phyloP scores from a whole-genome alignment of 2,888 invertebrate genomes.

The Mimumesa dahlbomi region DNA sequence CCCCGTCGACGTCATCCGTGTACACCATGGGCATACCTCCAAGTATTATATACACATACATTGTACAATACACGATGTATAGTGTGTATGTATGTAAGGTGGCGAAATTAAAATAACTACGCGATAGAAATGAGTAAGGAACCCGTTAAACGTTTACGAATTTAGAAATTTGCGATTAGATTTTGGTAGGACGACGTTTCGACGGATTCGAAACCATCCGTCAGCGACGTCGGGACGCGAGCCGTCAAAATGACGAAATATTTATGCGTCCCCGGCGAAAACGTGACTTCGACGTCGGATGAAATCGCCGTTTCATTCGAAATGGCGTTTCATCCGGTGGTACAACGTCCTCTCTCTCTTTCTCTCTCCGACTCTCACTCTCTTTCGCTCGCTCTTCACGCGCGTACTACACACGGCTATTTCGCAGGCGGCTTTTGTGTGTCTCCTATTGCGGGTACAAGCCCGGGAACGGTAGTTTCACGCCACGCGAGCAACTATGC shows the following conservation, averaged over 20 bases:
- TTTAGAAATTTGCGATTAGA: too few relatives aligned
- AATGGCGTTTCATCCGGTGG: not conserved
- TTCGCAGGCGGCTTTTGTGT: constrained; percentile 7
- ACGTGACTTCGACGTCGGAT: not conserved
- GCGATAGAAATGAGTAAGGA: constrained; percentile 53
- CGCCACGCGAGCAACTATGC: constrained; percentile 61
- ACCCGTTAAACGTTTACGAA: too few relatives aligned
- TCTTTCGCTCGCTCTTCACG: too few relatives aligned
- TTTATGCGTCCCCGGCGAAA: too few relatives aligned
- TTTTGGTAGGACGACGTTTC: too few relatives aligned
- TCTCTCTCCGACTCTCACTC: too few relatives aligned
- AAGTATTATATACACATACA: constrained; percentile 42
- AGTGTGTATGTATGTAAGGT: constrained; percentile 12
- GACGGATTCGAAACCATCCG: too few relatives aligned
- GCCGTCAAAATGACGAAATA: constrained; percentile 32
- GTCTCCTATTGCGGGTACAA: constrained; percentile 32
- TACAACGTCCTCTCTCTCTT: too few relatives aligned
- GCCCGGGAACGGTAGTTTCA: constrained; percentile 54
- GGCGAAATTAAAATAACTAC: constrained; percentile 51
- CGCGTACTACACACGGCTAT: not conserved
- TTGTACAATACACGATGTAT: too few relatives aligned
- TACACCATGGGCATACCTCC: constrained; percentile 27
- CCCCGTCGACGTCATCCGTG: constrained; percentile 2
- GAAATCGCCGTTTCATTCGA: not conserved
- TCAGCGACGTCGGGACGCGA: too few relatives aligned